Base-by-base conservation (phyloP, 2,888 invertebrate species). In the Gastracanthus pulcherrimus region DNA sequence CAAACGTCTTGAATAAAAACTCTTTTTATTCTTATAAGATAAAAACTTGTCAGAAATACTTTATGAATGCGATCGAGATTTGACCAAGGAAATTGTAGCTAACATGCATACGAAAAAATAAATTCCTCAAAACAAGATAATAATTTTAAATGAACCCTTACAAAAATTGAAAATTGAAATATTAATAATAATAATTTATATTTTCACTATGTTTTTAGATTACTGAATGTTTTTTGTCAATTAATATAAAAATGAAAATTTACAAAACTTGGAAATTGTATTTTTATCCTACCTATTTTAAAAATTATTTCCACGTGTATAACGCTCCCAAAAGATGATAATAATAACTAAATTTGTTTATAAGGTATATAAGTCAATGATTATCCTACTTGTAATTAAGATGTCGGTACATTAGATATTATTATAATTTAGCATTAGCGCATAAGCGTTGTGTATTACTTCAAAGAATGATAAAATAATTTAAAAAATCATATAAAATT, bases 221-320 rank as follows among this genome's bases (percentile, higher is more conserved):
- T n/a, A n/a, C n/a, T n/a, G n/a, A n/a, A n/a, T n/a, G n/a, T n/a
- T n/a, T n/a, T n/a, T n/a, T n/a, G n/a, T n/a, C n/a, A n/a, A n/a
- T n/a, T n/a, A n/a, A n/a, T n/a, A 34, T 19, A 58, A 34, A 55
- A 23, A n/a, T 23, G 55, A 45, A 41, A 16, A 29, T 36, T 64
- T 23, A 6, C 48, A 74, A 13, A 19, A 75, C 80, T 80, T 80
- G 74, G 80, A 80, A 75, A 36, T 74, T 70, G 80, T 80, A 80
- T 80, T 75, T 75, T 29, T 45, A 80, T 75, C 69, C 45, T 62
- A 58, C 62, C 36, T 62, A n/a, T n/a, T n/a, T n/a, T n/a, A n/a
- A n/a, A n/a, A n/a, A n/a, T n/a, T n/a, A n/a, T n/a, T n/a, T n/a
- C n/a, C n/a, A n/a, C n/a, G n/a, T n/a, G n/a, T n/a, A n/a, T n/a